Conservation (phyloP, 2,113 vertebrate species). For the Candoia aspera region DNA sequence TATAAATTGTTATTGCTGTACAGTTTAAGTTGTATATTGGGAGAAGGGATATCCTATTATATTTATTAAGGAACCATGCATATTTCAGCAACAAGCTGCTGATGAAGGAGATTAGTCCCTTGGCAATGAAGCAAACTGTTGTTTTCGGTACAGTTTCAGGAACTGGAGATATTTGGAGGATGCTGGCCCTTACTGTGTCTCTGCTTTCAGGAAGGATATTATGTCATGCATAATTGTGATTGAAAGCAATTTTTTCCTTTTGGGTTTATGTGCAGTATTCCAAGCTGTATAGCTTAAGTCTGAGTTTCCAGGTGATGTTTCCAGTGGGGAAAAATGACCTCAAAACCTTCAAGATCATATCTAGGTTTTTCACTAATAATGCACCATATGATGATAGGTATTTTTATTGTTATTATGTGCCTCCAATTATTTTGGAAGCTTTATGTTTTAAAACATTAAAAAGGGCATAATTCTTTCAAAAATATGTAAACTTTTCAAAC, state of each 20-base stretch:
- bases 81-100: constrained; percentile 54
- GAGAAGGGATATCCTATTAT: constrained; percentile 54
- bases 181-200: constrained; percentile 63
- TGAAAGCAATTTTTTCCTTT: constrained; percentile 66
- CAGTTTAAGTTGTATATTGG: constrained; percentile 53
- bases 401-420: background rate
- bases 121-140: constrained; percentile 71
- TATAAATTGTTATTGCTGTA: constrained; percentile 37
- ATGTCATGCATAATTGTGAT: constrained; percentile 71
- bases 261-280: constrained; percentile 40
- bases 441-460: background rate
- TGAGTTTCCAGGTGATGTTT: background rate
- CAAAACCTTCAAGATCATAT: background rate
- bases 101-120: constrained; percentile 72
- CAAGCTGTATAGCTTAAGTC: constrained; percentile 34
- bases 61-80: constrained; percentile 69
- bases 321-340: background rate
- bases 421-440: background rate
- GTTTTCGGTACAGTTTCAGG: constrained; percentile 69
- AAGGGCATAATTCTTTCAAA: background rate
- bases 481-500: background rate
- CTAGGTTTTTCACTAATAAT: background rate
- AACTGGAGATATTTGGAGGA: constrained; percentile 74
- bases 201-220: constrained; percentile 82
- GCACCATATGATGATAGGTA: background rate